Percentiles rank a stretch among this genome's conserved stretches.
Conservation (phyloP, 64 coral and sea anemone species). For the Hydrozoanthus tunicans region DNA sequence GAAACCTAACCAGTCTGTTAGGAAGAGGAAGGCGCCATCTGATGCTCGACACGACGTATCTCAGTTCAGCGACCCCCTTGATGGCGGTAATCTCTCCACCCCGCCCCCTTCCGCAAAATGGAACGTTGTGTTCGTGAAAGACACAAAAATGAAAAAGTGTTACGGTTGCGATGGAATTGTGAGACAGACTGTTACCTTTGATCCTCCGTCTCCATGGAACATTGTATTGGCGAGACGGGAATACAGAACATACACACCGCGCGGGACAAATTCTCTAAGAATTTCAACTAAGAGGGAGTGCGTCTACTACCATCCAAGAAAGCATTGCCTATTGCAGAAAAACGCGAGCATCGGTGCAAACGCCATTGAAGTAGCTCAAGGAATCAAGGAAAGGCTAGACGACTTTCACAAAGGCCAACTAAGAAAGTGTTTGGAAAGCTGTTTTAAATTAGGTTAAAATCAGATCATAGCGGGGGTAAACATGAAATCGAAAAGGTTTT, state of each 20-base stretch:
- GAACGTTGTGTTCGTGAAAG: slow-evolving; percentile 28
- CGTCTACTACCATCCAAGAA: slow-evolving; percentile 35
- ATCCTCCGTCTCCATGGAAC: slow-evolving; percentile 40
- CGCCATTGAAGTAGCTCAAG: neutral
- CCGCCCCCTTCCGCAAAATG: neutral
- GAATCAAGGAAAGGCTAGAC: neutral
- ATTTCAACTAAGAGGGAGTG: slow-evolving; percentile 17
- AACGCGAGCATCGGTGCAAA: neutral
- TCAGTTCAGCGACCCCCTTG: neutral
- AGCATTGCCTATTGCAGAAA: slow-evolving; percentile 14
- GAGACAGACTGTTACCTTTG: neutral
- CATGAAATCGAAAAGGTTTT: too few relatives aligned
- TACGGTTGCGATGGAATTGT: slow-evolving; percentile 47
- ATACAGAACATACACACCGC: neutral
- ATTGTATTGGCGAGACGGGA: slow-evolving; percentile 17
- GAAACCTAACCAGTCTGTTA: slow-evolving; percentile 17
- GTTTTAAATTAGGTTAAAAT: neutral
- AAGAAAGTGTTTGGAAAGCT: neutral
- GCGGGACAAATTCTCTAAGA: neutral
- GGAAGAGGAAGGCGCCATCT: neutral
- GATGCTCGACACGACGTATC: neutral
- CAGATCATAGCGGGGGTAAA: too few relatives aligned
- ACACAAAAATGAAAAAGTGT: slow-evolving; percentile 49
- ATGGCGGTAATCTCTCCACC: neutral
- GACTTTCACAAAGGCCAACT: neutral